Conservation (phyloP, 2,888 invertebrate species). For the Parascotia fuliginaria region DNA sequence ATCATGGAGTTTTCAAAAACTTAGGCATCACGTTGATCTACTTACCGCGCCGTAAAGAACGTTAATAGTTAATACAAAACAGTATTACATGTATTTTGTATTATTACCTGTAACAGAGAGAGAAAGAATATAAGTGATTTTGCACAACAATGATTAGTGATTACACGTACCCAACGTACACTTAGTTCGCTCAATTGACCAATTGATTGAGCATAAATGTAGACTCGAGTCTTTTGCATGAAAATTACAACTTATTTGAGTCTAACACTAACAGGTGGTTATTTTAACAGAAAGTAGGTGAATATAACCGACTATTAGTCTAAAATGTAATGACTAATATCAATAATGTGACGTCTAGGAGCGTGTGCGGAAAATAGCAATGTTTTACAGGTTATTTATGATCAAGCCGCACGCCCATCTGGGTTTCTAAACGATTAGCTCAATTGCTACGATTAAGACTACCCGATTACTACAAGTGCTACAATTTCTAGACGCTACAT, state of each 20-base stretch:
- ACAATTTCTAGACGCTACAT: conserved; percentile 22
- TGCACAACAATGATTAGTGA: not conserved
- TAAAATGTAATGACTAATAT: conserved; percentile 46
- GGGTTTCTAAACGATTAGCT: conserved; percentile 61
- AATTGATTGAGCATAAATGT: not conserved
- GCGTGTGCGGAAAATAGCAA: conserved; percentile 37
- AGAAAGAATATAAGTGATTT: not conserved
- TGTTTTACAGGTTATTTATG: conserved; percentile 54
- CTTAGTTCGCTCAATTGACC: not conserved
- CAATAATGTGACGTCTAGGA: conserved; percentile 44
- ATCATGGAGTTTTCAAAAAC: too few species aligned
- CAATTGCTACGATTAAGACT: conserved; percentile 49
- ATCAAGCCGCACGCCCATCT: conserved; percentile 47
- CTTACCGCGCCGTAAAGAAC: too few species aligned
- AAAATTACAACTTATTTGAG: not conserved
- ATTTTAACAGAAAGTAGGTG: conserved; percentile 32
- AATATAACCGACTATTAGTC: conserved; percentile 29
- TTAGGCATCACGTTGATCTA: too few species aligned
- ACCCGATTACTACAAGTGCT: too few species aligned
- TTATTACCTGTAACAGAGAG: not conserved
- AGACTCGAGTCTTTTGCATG: not conserved
- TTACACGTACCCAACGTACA: not conserved
- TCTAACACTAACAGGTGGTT: not conserved
- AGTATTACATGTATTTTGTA: too few species aligned
- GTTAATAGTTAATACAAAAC: too few species aligned